Evolutionary conservation across 2,888 invertebrate species (phyloP).

Genomic region (Ditylenchus weischeri): DNA sequence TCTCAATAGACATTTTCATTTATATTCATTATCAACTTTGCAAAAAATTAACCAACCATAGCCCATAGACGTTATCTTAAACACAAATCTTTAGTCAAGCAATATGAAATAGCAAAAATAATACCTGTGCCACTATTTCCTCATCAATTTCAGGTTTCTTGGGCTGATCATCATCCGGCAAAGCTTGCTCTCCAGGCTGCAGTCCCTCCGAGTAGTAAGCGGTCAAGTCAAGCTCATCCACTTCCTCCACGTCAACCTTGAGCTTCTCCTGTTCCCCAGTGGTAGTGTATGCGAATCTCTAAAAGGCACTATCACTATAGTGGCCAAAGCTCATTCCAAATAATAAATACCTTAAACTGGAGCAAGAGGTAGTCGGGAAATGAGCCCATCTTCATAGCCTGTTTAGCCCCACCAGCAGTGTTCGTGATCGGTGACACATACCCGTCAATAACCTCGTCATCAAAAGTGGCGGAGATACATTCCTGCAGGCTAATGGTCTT

Average conservation of each 20-base stretch:
- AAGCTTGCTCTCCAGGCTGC: constrained; percentile 72
- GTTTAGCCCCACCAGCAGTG: constrained; percentile 48
- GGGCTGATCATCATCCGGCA: constrained; percentile 41
- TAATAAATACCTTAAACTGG: constrained; percentile 82
- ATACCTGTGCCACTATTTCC: neutral
- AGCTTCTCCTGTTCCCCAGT: constrained; percentile 85
- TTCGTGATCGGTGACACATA: constrained; percentile 50
- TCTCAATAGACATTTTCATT: too few species aligned
- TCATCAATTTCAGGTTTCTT: neutral
- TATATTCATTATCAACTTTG: too few species aligned
- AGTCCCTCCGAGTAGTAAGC: constrained; percentile 71
- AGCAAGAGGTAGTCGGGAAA: constrained; percentile 91
- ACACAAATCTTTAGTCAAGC: neutral
- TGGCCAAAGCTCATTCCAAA: too few species aligned
- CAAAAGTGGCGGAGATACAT: constrained; percentile 33
- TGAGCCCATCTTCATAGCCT: constrained; percentile 75
- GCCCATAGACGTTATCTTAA: constrained; percentile 16
- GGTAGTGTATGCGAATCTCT: constrained; percentile 18
- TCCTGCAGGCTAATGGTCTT: constrained; percentile 29
- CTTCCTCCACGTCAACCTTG: constrained; percentile 88
- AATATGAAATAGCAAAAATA: too few species aligned
- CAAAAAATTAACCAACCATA: neutral
- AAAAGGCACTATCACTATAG: neutral
- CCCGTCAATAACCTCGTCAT: constrained; percentile 36
- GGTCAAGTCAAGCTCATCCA: constrained; percentile 73